Percentiles rank a stretch among this genome's conserved stretches.
Conservation (phyloP, 2,113 vertebrate species). For the Hystrix brachyura region DNA sequence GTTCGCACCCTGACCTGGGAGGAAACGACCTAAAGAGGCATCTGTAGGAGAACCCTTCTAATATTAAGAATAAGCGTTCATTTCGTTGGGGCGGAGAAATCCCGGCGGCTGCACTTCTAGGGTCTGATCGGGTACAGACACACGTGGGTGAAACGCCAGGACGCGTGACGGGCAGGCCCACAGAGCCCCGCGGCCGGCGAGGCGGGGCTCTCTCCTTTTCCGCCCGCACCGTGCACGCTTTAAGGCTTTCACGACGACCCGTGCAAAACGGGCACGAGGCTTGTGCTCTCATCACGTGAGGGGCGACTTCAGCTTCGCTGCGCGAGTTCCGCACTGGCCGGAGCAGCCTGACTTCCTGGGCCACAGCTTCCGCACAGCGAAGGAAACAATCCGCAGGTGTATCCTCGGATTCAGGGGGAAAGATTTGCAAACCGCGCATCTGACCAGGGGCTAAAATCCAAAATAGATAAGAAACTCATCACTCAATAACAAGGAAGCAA, state of each 20-base stretch:
- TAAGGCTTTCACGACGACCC: neutral
- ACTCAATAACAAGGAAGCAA: neutral
- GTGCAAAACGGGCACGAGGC: neutral
- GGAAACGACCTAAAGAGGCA: neutral
- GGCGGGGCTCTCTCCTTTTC: neutral
- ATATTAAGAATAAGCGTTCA: neutral
- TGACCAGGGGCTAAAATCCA: neutral
- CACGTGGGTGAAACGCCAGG: neutral
- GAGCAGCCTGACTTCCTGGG: neutral
- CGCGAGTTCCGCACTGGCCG: fast-evolving
- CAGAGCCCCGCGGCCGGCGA: neutral
- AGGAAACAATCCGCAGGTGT: neutral
- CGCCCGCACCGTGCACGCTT: neutral
- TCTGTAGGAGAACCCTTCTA: neutral
- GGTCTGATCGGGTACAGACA: neutral
- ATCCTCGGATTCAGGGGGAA: neutral
- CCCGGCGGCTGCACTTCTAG: neutral
- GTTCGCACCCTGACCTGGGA: neutral
- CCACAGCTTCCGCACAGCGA: neutral
- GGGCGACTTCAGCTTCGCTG: neutral
- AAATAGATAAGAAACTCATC: neutral
- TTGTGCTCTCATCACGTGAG: neutral
- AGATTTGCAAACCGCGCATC: neutral
- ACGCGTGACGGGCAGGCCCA: neutral
- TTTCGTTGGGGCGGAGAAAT: neutral